A percentile compares a stretch with the other conserved stretches of the same genome.
phyloP scores from a whole-genome alignment of 2,797 vertebrate species.

The Molossus alvarezi region DNA sequence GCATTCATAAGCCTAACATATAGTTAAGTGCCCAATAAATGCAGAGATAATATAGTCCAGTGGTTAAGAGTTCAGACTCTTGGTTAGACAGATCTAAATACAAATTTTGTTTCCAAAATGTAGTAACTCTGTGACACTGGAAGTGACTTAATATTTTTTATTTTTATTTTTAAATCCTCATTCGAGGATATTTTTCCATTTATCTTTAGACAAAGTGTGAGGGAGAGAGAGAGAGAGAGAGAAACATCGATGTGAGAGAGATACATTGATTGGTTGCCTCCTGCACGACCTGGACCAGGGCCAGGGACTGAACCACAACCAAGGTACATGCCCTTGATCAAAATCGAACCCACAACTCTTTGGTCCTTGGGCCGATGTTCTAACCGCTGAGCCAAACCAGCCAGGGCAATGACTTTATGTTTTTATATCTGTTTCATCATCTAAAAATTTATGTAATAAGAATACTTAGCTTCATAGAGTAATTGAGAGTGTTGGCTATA shows the following conservation, averaged over 20 bases:
- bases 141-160: neutral
- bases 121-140: neutral
- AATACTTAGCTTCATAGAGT: neutral
- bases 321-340: too few relatives aligned
- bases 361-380: too few relatives aligned
- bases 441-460: neutral
- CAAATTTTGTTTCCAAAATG: constrained; percentile 12
- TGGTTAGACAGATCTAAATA: neutral
- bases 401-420: neutral
- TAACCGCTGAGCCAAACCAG: too few relatives aligned
- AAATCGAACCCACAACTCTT: too few relatives aligned
- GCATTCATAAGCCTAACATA: neutral
- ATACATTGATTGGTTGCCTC: too few relatives aligned
- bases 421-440: neutral
- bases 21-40: neutral
- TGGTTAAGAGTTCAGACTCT: neutral
- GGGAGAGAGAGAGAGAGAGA: too few relatives aligned
- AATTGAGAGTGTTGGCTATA: neutral
- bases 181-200: too few relatives aligned
- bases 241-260: too few relatives aligned
- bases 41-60: neutral
- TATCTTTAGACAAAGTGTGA: too few relatives aligned
- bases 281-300: too few relatives aligned
- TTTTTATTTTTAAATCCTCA: too few relatives aligned
- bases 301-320: too few relatives aligned